Evolutionary conservation across 2,888 invertebrate species (phyloP).

Genomic region (Epinotia nisella): DNA sequence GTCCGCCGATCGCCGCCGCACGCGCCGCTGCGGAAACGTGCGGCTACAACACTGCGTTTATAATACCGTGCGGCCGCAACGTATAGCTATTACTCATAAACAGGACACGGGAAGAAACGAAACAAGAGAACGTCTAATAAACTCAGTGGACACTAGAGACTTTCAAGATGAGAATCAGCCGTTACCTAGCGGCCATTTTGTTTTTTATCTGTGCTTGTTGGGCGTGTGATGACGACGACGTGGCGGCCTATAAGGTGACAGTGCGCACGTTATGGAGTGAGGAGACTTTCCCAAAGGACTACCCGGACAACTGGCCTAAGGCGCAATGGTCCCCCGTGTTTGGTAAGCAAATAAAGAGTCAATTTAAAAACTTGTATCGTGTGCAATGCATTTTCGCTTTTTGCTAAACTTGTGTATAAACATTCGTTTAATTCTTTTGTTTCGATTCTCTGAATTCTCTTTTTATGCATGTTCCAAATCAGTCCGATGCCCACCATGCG

Average conservation of each 20-base stretch:
- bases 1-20: slow-evolving; percentile 69
- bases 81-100: slow-evolving; percentile 12
- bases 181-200: slow-evolving; percentile 74
- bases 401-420: not conserved
- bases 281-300: slow-evolving; percentile 95
- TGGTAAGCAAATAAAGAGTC: slow-evolving; percentile 86
- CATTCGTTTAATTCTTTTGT: not conserved
- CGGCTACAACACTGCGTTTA: slow-evolving; percentile 50
- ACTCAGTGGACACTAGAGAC: slow-evolving; percentile 19
- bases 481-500: too few relatives aligned
- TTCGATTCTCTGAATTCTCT: too few relatives aligned
- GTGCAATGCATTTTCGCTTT: too few relatives aligned
- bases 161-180: slow-evolving; percentile 57
- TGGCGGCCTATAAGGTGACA: slow-evolving; percentile 94
- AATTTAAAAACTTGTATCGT: not conserved
- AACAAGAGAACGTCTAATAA: slow-evolving; percentile 53
- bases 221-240: slow-evolving; percentile 89
- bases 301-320: slow-evolving; percentile 94
- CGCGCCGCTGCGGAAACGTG: slow-evolving; percentile 63
- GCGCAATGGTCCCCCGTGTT: slow-evolving; percentile 97
- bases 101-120: not conserved
- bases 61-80: slow-evolving; percentile 27
- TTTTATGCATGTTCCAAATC: too few relatives aligned
- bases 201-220: slow-evolving; percentile 59
- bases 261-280: slow-evolving; percentile 95